These are phyloP conservation scores for Triplophysa tibetana DNA, from an alignment of 2,113 vertebrate genomes.

Conservation along the genomic window DNA sequence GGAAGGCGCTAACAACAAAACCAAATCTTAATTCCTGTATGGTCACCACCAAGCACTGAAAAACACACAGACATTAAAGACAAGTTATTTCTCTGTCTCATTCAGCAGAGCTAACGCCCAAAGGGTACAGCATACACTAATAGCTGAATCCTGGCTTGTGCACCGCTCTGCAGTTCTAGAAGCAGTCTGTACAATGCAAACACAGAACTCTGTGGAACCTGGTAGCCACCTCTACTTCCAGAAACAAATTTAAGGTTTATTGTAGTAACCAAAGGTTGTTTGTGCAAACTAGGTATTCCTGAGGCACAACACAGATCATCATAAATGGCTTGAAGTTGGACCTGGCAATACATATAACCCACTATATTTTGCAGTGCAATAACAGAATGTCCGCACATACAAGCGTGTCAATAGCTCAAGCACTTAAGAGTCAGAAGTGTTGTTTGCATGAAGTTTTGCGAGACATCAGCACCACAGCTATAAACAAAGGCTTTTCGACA, in stretches of 20 bases:
- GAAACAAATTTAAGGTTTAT: conserved; percentile 34
- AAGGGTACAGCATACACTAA: conserved; percentile 64
- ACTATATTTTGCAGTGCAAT: not conserved
- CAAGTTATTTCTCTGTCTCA: not conserved
- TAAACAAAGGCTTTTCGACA: conserved; percentile 16
- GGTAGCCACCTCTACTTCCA: conserved; percentile 22
- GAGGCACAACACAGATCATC: not conserved
- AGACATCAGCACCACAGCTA: conserved; percentile 2
- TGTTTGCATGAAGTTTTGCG: not conserved
- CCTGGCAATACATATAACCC: not conserved
- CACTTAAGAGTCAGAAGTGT: not conserved
- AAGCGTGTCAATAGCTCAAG: not conserved
- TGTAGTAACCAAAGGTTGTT: conserved; percentile 42
- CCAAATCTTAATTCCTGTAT: not conserved
- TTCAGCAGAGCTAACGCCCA: conserved; percentile 49
- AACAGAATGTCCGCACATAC: not conserved
- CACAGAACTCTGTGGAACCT: conserved; percentile 55
- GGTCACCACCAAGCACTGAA: not conserved
- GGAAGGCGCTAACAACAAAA: not conserved
- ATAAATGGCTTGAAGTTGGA: not conserved
- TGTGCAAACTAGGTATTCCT: conserved; percentile 34
- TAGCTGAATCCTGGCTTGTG: conserved; percentile 59
- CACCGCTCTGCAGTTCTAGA: conserved; percentile 70
- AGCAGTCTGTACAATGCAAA: conserved; percentile 66
- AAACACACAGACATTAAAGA: conserved; percentile 1